These are phyloP conservation scores for Megamerina dolium DNA, from an alignment of 2,888 invertebrate genomes.

Conservation along the genomic window DNA sequence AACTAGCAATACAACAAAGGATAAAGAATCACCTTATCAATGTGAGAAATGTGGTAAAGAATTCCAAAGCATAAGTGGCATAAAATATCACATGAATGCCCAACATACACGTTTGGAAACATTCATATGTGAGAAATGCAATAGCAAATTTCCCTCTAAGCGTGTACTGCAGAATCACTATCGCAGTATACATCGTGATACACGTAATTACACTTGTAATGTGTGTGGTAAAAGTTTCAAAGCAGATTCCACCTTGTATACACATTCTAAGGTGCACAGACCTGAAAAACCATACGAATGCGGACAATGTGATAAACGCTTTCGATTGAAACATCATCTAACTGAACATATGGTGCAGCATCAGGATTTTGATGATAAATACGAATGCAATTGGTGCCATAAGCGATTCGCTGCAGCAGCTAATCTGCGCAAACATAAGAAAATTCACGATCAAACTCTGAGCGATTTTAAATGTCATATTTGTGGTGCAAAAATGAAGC, in stretches of 20 bases:
- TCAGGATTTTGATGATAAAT: conserved; percentile 4
- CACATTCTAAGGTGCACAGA: conserved; percentile 18
- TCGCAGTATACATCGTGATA: conserved; percentile 18
- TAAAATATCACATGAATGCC: conserved; percentile 13
- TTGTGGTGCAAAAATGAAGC: conserved; percentile 18
- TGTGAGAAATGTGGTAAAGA: conserved; percentile 18
- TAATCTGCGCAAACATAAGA: conserved; percentile 21
- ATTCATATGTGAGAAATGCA: conserved; percentile 54
- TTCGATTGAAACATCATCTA: conserved; percentile 22
- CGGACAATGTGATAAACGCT: conserved; percentile 18
- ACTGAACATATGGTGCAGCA: conserved; percentile 17
- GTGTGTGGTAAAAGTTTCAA: conserved; percentile 20
- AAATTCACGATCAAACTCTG: conserved; percentile 19
- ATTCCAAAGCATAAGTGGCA: conserved; percentile 14
- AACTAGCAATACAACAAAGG: too few species aligned
- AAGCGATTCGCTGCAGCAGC: conserved; percentile 18
- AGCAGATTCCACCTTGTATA: conserved; percentile 20
- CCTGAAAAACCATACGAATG: conserved; percentile 13
- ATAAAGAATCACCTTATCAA: neutral
- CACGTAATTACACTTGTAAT: conserved; percentile 13
- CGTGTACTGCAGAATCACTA: conserved; percentile 19
- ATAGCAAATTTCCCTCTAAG: conserved; percentile 17
- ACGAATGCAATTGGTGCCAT: conserved; percentile 17
- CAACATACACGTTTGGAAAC: conserved; percentile 38
- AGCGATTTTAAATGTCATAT: conserved; percentile 20